Conservation (phyloP, 2,113 vertebrate species). For the Cacatua alba region DNA sequence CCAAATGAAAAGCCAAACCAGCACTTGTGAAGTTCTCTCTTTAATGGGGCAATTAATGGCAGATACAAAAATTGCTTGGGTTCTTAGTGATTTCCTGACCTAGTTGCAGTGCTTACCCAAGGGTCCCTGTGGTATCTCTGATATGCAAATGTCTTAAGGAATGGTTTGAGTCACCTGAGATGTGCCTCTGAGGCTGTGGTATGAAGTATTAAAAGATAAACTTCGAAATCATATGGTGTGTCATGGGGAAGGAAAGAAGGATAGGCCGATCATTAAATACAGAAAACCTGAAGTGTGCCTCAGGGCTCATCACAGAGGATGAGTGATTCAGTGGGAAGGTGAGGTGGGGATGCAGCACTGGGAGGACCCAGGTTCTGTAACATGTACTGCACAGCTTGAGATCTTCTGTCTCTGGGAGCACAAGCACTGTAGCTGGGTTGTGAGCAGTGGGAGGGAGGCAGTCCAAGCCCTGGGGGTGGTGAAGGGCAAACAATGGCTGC, state of each 20-base stretch:
- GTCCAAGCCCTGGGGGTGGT: background rate
- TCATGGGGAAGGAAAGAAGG: background rate
- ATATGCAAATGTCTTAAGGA: background rate
- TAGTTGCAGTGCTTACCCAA: background rate
- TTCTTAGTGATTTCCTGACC: background rate
- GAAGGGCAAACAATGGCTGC: background rate
- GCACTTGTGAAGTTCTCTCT: background rate
- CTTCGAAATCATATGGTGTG: background rate
- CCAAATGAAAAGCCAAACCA: background rate
- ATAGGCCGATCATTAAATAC: background rate
- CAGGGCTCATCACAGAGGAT: background rate
- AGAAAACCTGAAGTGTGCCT: background rate
- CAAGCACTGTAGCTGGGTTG: background rate
- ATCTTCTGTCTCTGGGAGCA: background rate
- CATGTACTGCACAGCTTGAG: rapidly evolving
- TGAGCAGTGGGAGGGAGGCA: background rate
- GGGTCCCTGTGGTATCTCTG: background rate
- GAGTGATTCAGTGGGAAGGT: background rate
- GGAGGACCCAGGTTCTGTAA: background rate
- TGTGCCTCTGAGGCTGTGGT: rapidly evolving
- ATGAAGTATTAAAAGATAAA: background rate
- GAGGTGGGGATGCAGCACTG: background rate
- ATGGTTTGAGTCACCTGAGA: background rate
- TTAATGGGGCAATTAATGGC: background rate
- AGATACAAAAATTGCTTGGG: background rate